These are phyloP conservation scores for Ganaspis brasiliensis DNA, from an alignment of 2,888 invertebrate genomes.

Conservation along the genomic window DNA sequence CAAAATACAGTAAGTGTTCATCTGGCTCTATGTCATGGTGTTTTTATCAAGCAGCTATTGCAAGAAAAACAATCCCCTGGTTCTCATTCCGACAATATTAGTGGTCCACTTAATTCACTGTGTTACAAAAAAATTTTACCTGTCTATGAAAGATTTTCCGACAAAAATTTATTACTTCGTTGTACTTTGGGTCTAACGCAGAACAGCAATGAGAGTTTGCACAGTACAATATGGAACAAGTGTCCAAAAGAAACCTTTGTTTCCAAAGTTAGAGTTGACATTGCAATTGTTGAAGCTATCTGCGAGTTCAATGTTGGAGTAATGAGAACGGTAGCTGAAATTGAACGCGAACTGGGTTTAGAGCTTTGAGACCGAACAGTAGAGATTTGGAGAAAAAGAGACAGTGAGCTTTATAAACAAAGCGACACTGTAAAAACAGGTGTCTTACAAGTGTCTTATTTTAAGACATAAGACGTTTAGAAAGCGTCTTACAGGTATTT, in stretches of 20 bases:
- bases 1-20: conserved; percentile 49
- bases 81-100: conserved; percentile 43
- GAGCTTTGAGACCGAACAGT: background rate
- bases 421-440: too few species aligned
- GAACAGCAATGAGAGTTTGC: conserved; percentile 54
- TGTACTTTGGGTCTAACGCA: too few species aligned
- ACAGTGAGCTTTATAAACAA: too few species aligned
- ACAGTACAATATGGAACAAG: too few species aligned
- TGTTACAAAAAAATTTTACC: too few species aligned
- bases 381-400: conserved; percentile 7
- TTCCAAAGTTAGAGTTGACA: too few species aligned
- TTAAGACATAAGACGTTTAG: too few species aligned
- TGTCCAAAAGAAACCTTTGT: too few species aligned
- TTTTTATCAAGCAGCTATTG: conserved; percentile 55
- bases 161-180: conserved; percentile 48
- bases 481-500: too few species aligned
- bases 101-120: conserved; percentile 46
- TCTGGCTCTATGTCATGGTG: conserved; percentile 51
- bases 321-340: too few species aligned
- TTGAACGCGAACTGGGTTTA: conserved; percentile 8
- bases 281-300: conserved; percentile 3
- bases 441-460: too few species aligned
- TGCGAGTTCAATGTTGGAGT: too few species aligned
- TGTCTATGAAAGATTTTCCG: conserved; percentile 48
- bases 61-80: conserved; percentile 48